A percentile compares a stretch with the other conserved stretches of the same genome.
Conservation (phyloP, 2,113 vertebrate genomes). For the Cromileptes altivelis region DNA sequence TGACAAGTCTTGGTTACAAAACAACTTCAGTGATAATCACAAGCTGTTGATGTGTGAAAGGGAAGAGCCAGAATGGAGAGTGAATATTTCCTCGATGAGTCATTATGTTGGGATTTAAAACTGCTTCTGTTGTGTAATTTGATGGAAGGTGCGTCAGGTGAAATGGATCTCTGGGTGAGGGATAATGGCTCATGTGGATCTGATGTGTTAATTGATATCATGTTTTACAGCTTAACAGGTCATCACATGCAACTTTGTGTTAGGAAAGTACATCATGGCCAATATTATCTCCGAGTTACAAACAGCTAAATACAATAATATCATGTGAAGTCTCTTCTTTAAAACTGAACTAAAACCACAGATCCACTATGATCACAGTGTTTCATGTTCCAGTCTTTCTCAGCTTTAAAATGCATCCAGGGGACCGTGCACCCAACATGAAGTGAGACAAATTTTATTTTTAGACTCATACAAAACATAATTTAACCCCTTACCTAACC, state of each 20-base stretch:
- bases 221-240: constrained; percentile 14
- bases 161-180: constrained; percentile 2
- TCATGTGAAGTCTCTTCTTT: background rate
- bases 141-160: background rate
- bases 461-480: background rate
- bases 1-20: background rate
- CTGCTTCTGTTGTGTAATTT: background rate
- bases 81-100: background rate
- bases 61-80: background rate
- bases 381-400: background rate
- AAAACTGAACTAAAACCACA: background rate
- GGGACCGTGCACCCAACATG: background rate
- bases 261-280: background rate
- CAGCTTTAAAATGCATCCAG: background rate
- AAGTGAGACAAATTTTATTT: constrained; percentile 16
- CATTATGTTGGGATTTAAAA: constrained; percentile 26
- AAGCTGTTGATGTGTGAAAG: constrained; percentile 3
- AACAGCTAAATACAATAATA: background rate
- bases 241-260: background rate
- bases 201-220: constrained; percentile 6
- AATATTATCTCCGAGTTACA: too few species aligned
- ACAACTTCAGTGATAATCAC: background rate
- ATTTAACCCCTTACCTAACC: constrained; percentile 5
- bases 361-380: background rate
- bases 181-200: background rate